These are phyloP conservation scores for Pimpla rufipes DNA, from an alignment of 2,888 invertebrate genomes.

Conservation along the genomic window DNA sequence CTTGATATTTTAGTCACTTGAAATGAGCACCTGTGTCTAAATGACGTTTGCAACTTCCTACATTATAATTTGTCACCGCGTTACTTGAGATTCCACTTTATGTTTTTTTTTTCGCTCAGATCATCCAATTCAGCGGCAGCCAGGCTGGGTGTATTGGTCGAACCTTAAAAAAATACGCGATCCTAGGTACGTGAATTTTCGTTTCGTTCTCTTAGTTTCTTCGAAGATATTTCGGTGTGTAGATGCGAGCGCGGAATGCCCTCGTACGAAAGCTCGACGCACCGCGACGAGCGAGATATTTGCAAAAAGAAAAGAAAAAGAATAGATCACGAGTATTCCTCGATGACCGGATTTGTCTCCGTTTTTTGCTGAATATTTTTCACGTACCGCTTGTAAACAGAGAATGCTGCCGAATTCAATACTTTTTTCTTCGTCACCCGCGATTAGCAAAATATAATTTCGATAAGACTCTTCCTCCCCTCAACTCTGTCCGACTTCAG, in stretches of 20 bases:
- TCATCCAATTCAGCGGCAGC: constrained; percentile 76
- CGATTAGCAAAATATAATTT: constrained; percentile 78
- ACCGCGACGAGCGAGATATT: constrained; percentile 37
- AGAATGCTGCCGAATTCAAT: constrained; percentile 39
- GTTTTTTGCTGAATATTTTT: constrained; percentile 4
- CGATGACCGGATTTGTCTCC: constrained; percentile 4
- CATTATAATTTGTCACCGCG: constrained; percentile 62
- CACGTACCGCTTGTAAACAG: constrained; percentile 11
- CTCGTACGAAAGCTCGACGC: constrained; percentile 47
- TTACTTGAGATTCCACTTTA: constrained; percentile 2
- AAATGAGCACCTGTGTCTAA: constrained; percentile 63
- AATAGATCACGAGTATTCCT: background rate
- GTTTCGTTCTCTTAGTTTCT: constrained; percentile 1
- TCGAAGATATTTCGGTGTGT: constrained; percentile 2
- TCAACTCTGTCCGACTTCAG: constrained; percentile 65
- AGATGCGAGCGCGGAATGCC: background rate
- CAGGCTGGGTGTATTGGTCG: constrained; percentile 72
- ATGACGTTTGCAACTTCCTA: constrained; percentile 70
- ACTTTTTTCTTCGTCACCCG: constrained; percentile 20
- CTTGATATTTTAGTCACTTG: constrained; percentile 51
- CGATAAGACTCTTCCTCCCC: constrained; percentile 61
- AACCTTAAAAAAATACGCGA: constrained; percentile 77
- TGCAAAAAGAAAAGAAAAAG: constrained; percentile 5
- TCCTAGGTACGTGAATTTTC: constrained; percentile 69
- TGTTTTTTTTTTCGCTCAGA: constrained; percentile 76